Conservation (phyloP, 30 jellyfish, hydroid and myxozoan genomes). For the Calvadosia cruxmelitensis region DNA sequence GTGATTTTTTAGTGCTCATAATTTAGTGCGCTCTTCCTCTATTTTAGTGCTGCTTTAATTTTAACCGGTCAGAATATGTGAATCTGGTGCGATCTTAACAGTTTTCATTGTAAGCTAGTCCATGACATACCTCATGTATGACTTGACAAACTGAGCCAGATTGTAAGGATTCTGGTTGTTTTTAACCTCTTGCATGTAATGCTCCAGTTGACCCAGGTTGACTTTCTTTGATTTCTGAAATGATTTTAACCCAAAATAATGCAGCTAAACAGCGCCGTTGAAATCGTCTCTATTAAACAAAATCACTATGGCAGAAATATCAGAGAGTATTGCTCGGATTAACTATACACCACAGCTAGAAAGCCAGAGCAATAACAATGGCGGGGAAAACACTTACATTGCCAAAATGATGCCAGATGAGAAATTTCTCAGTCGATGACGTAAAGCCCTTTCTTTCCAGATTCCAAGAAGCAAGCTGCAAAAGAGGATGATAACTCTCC, state of each 20-base stretch:
- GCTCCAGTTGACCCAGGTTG: slow-evolving; percentile 74
- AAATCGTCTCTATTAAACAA: no score
- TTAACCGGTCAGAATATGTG: neutral
- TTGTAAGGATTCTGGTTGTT: slow-evolving; percentile 75
- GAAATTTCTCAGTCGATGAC: slow-evolving; percentile 69
- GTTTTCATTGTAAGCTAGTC: no score
- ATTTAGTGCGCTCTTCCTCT: no score
- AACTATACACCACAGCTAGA: no score
- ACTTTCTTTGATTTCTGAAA: slow-evolving; percentile 68
- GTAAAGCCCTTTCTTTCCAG: slow-evolving; percentile 89
- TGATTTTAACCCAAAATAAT: no score
- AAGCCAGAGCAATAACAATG: neutral
- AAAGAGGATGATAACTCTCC: no score
- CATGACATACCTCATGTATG: slow-evolving; percentile 67
- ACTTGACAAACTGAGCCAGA: slow-evolving; percentile 86
- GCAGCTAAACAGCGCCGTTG: no score
- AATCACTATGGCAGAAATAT: neutral
- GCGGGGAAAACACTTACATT: slow-evolving; percentile 33
- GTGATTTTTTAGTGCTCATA: neutral
- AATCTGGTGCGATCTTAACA: no score
- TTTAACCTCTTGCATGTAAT: slow-evolving; percentile 57
- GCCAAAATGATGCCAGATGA: slow-evolving; percentile 93
- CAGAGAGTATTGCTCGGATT: neutral
- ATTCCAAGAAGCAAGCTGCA: slow-evolving; percentile 89
- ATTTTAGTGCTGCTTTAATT: no score